Evolutionary conservation across 2,888 invertebrate genomes (phyloP).

Genomic region (Chelonus formosanus): DNA sequence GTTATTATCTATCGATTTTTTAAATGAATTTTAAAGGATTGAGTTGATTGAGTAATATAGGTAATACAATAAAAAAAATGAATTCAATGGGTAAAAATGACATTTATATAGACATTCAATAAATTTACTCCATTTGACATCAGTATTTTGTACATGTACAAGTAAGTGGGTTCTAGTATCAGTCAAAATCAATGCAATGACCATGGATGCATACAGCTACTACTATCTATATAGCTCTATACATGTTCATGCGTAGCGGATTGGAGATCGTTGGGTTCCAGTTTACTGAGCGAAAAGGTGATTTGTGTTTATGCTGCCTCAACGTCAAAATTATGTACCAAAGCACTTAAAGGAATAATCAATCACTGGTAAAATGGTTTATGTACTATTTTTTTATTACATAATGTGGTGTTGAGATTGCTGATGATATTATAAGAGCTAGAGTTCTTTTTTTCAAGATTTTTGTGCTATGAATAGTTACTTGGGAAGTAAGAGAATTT

Average conservation of each 20-base stretch:
- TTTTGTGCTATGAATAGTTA: too few relatives aligned
- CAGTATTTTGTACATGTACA: neutral
- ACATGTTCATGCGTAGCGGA: constrained; percentile 23
- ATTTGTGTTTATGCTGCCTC: constrained; percentile 37
- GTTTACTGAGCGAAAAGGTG: constrained; percentile 35
- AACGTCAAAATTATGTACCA: constrained; percentile 34
- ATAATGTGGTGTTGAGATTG: too few relatives aligned
- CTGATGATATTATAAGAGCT: too few relatives aligned
- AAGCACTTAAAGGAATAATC: constrained; percentile 33
- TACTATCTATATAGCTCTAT: constrained; percentile 5
- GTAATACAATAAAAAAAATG: too few relatives aligned
- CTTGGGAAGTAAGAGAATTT: too few relatives aligned
- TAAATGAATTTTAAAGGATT: too few relatives aligned
- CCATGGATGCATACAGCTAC: neutral
- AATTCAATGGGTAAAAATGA: too few relatives aligned
- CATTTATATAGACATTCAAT: neutral
- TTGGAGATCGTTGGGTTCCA: constrained; percentile 17
- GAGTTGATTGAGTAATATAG: too few relatives aligned
- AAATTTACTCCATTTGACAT: neutral
- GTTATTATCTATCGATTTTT: too few relatives aligned
- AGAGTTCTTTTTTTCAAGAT: too few relatives aligned
- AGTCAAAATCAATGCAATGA: constrained; percentile 21
- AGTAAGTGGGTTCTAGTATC: constrained; percentile 14
- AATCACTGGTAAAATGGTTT: constrained; percentile 16
- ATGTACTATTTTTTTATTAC: too few relatives aligned